Evolutionary conservation across 2,888 invertebrate genomes (phyloP), one percentile per base, ranked within the genome.

Genomic region (Eupithecia abbreviata): DNA sequence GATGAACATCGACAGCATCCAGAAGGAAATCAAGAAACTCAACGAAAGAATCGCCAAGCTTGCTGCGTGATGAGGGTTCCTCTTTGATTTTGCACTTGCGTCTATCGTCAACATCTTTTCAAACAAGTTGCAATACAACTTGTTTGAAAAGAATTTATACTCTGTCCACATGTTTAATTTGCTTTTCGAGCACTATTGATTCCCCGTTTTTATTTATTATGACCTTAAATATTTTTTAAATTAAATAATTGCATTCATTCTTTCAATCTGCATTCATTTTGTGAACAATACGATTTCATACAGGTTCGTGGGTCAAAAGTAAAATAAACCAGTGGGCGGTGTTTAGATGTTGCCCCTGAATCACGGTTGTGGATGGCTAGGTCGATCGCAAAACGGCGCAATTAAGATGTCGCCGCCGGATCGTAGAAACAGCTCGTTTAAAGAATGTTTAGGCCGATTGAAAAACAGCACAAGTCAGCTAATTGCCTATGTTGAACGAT

Each of bases 1-100:
- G 0, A 96, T 96, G 82, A 98, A 98, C 89, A 94, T 98, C 68
- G 97, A 97, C 86, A 97, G 96, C 78, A 96, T 98, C 41, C 97
- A 97, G 83, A 96, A 96, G 82, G 97, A 98, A 84, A 96, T 98
- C 78, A 94, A 96, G 82, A 97, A 96, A 81, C 91, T 98, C n/a
- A 97, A 98, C 83, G 95, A 96, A 58, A 96, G 97, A 85, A 96
- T 98, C 82, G 94, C 95, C 72, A 96, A 96, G 80, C 86, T 97
- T 66, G 94, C 87, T 0, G 91, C 91, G 82, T 93, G 91, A 93
- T 80, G 71, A 45, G 4, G n/a, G 7, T 42, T 66, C 66, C 30
- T 30, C 5, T 30, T 51, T 51, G 51, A 51, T n/a, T 51, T 51
- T 51, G 51, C 15, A 15, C 51, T 51, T 51, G 51, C 51, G 6